A percentile compares a stretch with the other conserved stretches of the same genome.
These are phyloP conservation scores for Bedellia somnulentella DNA, from an alignment of 2,888 invertebrate genomes.

Conservation along the genomic window DNA sequence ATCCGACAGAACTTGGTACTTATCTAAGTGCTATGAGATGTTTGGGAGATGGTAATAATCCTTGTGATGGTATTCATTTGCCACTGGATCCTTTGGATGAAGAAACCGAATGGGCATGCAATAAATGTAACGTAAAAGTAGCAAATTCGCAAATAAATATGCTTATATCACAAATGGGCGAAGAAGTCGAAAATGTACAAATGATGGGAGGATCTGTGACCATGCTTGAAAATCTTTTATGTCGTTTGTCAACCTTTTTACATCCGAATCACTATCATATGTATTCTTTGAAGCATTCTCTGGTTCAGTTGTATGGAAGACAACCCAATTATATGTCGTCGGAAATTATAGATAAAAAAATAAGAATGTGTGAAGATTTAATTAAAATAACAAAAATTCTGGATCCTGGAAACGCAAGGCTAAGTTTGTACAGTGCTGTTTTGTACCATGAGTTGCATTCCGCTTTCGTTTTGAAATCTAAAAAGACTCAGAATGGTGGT, in stretches of 20 bases:
- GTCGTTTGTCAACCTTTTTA: conserved; percentile 71
- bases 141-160: conserved; percentile 66
- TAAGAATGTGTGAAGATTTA: conserved; percentile 68
- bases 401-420: conserved; percentile 73
- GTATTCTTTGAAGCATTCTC: conserved; percentile 78
- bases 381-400: conserved; percentile 64
- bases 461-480: conserved; percentile 53
- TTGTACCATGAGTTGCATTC: conserved; percentile 72
- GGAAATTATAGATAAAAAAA: conserved; percentile 65
- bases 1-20: conserved; percentile 80
- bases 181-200: conserved; percentile 71
- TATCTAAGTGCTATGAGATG: conserved; percentile 73
- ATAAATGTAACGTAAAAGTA: conserved; percentile 67
- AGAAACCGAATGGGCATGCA: conserved; percentile 76
- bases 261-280: conserved; percentile 85
- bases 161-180: conserved; percentile 71
- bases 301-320: conserved; percentile 78
- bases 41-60: conserved; percentile 55
- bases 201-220: conserved; percentile 63
- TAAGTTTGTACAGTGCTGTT: conserved; percentile 78
- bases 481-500: conserved; percentile 31
- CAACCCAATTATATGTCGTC: conserved; percentile 65
- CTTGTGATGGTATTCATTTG: conserved; percentile 70
- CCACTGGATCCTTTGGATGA: conserved; percentile 71
- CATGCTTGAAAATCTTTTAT: conserved; percentile 65